Evolutionary conservation across 2,888 invertebrate species (phyloP).

Genomic region (Drosophila melanosoma): DNA sequence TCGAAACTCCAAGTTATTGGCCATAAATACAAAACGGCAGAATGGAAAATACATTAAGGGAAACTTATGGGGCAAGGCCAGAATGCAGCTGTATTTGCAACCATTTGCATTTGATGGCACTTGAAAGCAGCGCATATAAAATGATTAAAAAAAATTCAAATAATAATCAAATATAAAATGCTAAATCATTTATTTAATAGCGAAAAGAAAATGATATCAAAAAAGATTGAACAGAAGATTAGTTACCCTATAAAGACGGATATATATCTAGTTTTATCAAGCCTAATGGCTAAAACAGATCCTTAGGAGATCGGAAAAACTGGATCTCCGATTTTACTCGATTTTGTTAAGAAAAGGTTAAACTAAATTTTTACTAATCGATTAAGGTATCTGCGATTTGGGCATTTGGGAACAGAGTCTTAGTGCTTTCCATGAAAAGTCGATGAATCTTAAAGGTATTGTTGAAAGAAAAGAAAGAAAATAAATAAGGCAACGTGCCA

Average conservation of each 20-base stretch:
- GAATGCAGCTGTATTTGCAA: conserved; percentile 38
- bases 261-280: background rate
- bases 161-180: conserved; percentile 11
- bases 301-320: too few relatives aligned
- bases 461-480: background rate
- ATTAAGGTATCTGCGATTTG: too few relatives aligned
- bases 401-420: too few relatives aligned
- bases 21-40: conserved; percentile 30
- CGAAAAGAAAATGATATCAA: background rate
- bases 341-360: too few relatives aligned
- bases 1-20: conserved; percentile 5
- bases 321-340: too few relatives aligned
- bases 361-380: too few relatives aligned
- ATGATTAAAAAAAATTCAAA: conserved; percentile 20
- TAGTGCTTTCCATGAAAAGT: background rate
- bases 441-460: background rate
- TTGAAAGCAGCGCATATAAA: conserved; percentile 1
- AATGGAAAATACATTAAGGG: conserved; percentile 30
- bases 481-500: background rate
- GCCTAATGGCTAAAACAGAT: background rate
- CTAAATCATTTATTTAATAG: background rate
- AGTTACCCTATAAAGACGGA: background rate
- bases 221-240: background rate
- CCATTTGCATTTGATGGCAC: conserved; percentile 42
- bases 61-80: conserved; percentile 15